Base-by-base conservation (phyloP, 2,113 vertebrate species). In the Typhlomys cinereus region DNA sequence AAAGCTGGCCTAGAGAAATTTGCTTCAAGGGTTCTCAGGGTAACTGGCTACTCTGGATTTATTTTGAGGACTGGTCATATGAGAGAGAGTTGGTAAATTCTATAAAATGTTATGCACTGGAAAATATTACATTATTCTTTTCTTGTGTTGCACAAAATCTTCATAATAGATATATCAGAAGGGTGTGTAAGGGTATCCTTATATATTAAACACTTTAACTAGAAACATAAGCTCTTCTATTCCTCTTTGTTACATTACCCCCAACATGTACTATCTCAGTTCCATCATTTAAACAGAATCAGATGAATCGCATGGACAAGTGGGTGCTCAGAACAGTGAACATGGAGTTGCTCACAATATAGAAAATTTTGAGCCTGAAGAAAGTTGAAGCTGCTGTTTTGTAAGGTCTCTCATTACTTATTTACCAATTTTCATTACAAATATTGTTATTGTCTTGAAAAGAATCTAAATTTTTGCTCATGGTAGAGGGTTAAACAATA, bases 1-100 rank as follows among this genome's bases (percentile, higher is more conserved):
- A 90, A 95, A 90, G 61, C 76, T 93, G 31, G 85, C 34, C 71
- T 71, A 1, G 31, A 84, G 91, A 96, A 96, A 83, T 78, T 85
- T 91, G 78, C 91, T 89, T 81, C 14, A 84, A 96, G 48, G 10
- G 10, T 73, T 91, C 71, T 27, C 52, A 89, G 71, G 85, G 85
- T 85, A 79, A 67, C 69, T 79, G 62, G 64, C 41, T 1, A 21
- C 52, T 93, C 85, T 89, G 69, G 87, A 41, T 62, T 96, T 96
- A 91, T 78, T 97, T 96, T 76, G 25, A 52, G 81, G 80, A 81
- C 82, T 74, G 70, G 88, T 87, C 92, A 57, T 71, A 71, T 4
- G 29, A 84, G 76, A 93, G 59, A 95, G 85, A 2, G 66, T 89
- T 94, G 67, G 59, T 48, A 88, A 87, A 81, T 95, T 93, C 91